These are phyloP conservation scores for Gymnosoma rotundatum DNA, from an alignment of 2,888 invertebrate species.

Conservation along the genomic window DNA sequence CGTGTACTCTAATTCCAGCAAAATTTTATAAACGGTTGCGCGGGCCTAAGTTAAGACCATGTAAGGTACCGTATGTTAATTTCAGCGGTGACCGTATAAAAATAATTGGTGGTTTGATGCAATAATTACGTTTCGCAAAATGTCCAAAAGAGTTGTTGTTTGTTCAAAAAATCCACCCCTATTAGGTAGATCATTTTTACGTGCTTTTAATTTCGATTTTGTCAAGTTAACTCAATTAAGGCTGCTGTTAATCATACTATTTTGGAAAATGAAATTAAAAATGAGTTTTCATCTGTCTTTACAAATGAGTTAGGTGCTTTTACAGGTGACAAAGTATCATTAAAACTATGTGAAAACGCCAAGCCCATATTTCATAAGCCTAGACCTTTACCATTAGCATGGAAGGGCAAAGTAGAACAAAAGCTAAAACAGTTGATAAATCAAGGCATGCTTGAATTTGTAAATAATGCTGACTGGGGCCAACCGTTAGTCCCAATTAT, in stretches of 20 bases:
- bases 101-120: background rate
- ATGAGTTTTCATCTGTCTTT: slow-evolving; percentile 9
- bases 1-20: no score
- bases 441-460: slow-evolving; percentile 5
- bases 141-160: slow-evolving; percentile 8
- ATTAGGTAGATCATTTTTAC: slow-evolving; percentile 29
- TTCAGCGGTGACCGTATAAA: background rate
- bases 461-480: slow-evolving; percentile 40
- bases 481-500: slow-evolving; percentile 47
- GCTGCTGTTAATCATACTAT: background rate
- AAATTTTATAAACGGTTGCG: no score
- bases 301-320: slow-evolving; percentile 11
- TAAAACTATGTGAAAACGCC: slow-evolving; percentile 9
- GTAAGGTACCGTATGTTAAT: slow-evolving; percentile 32
- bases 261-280: background rate
- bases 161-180: slow-evolving; percentile 4
- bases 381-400: slow-evolving; percentile 22
- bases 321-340: slow-evolving; percentile 9
- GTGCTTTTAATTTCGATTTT: slow-evolving; percentile 30
- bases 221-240: slow-evolving; percentile 22
- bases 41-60: slow-evolving; percentile 1
- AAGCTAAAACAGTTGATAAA: slow-evolving; percentile 1
- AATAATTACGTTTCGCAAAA: slow-evolving; percentile 3
- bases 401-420: slow-evolving; percentile 37
- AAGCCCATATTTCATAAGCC: slow-evolving; percentile 50